Evolutionary conservation across 1,140 invertebrate species (phyloP), one percentile per base, ranked within the genome.

Genomic region (Plodia interpunctella): DNA sequence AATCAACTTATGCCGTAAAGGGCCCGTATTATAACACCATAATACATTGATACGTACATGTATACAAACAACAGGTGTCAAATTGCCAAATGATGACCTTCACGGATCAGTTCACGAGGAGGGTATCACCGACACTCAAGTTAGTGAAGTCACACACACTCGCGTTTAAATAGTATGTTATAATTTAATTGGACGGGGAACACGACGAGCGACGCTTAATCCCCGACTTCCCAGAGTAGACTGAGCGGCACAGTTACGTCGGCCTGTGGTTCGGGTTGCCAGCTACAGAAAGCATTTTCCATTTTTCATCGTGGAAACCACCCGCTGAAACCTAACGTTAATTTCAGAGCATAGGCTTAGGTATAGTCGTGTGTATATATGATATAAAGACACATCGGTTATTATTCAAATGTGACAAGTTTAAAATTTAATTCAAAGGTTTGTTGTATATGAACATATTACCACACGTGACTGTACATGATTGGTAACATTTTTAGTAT

Each of bases 61-160:
- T 74, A 68, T 66, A 72, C 61, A 70, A 74, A 75, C 69, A 81
- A 81, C 75, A 80, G 74, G 74, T 81, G 72, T 73, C 72, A 67
- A 78, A 70, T 72, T 66, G 67, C 66, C 63, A 49, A 66, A 63
- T 60, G 71, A 67, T 73, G 76, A 78, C 80, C 80, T 83, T 80
- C 69, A 62, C 55, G 67, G 59, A 51, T 66, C 59, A 66, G 72
- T 68, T 69, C 65, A 65, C 58, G 55, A 58, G 63, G 63, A 63
- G 62, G 65, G 70, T 73, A 59, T 60, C 66, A 25, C 21, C 21
- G 21, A 75, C 66, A 76, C 73, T 72, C 60, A 50, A 65, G 62
- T 74, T 71, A 57, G 58, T 71, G 66, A 63, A 63, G 69, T 76
- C 75, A 74, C 70, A 76, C 74, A 70, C 80, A 81, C 80, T 74